Percentiles rank a stretch among this genome's conserved stretches.
Evolutionary conservation across 2,888 invertebrate genomes (phyloP).

Genomic region (Tenthredo livida): DNA sequence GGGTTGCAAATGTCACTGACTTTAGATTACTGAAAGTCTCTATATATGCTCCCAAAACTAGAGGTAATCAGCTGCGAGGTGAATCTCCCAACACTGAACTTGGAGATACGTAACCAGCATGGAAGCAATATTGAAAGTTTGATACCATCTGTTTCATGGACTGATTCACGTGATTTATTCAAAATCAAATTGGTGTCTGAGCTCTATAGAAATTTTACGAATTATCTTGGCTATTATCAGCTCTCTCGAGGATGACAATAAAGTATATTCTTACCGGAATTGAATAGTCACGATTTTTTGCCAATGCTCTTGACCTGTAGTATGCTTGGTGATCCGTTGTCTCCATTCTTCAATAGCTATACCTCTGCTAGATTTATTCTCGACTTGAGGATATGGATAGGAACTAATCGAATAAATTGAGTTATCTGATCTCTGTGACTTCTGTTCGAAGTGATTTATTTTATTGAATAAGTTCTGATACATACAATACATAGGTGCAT

Average conservation of each 20-base stretch:
- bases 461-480: neutral
- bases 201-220: neutral
- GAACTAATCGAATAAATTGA: neutral
- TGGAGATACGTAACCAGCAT: neutral
- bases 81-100: neutral
- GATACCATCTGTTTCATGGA: neutral
- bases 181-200: neutral
- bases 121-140: neutral
- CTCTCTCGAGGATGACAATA: neutral
- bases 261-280: neutral
- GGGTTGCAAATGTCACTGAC: slow-evolving; percentile 61
- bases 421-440: neutral
- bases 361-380: neutral
- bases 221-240: neutral
- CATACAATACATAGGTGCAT: neutral
- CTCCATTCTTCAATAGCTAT: neutral
- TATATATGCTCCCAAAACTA: slow-evolving; percentile 58
- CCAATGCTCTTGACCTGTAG: neutral
- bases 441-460: neutral
- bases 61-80: neutral
- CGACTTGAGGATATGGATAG: neutral
- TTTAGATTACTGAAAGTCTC: slow-evolving; percentile 65
- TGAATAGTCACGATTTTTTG: neutral
- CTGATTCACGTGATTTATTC: neutral
- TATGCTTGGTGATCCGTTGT: neutral